A percentile compares a stretch with the other conserved stretches of the same genome.
Conservation (phyloP, 1,140 invertebrate genomes). For the Apis dorsata region DNA sequence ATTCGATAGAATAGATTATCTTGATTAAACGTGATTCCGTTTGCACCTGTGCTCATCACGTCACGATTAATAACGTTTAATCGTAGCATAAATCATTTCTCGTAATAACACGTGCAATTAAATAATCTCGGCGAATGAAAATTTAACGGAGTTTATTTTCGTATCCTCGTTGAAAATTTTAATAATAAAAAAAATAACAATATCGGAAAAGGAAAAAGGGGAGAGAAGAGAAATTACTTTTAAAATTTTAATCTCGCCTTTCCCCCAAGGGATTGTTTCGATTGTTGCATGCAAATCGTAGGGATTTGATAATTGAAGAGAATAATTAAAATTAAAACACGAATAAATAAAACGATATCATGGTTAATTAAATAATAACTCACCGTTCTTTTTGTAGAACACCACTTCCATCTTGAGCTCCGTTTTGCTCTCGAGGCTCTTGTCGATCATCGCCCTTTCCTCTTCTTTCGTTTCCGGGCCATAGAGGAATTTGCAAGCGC, state of each 20-base stretch:
- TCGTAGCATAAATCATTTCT: not conserved
- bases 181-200: too few species aligned
- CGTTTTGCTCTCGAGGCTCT: slow-evolving; percentile 92
- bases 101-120: not conserved
- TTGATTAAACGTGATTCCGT: slow-evolving; percentile 23
- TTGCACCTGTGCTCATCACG: not conserved
- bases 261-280: too few species aligned
- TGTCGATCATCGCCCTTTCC: slow-evolving; percentile 93
- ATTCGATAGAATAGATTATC: slow-evolving; percentile 25
- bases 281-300: too few species aligned
- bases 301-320: too few species aligned
- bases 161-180: too few species aligned
- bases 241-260: too few species aligned
- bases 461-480: slow-evolving; percentile 94
- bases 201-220: too few species aligned
- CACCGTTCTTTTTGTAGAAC: slow-evolving; percentile 97
- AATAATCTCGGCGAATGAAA: not conserved
- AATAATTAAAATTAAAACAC: too few species aligned
- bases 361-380: slow-evolving; percentile 68
- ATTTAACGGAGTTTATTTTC: not conserved
- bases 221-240: too few species aligned
- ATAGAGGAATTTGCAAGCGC: slow-evolving; percentile 97
- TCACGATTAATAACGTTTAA: not conserved
- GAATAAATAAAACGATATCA: too few species aligned
- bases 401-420: slow-evolving; percentile 96